These are phyloP conservation scores for Drymonia ruficornis DNA, from an alignment of 2,888 invertebrate genomes.

Conservation along the genomic window DNA sequence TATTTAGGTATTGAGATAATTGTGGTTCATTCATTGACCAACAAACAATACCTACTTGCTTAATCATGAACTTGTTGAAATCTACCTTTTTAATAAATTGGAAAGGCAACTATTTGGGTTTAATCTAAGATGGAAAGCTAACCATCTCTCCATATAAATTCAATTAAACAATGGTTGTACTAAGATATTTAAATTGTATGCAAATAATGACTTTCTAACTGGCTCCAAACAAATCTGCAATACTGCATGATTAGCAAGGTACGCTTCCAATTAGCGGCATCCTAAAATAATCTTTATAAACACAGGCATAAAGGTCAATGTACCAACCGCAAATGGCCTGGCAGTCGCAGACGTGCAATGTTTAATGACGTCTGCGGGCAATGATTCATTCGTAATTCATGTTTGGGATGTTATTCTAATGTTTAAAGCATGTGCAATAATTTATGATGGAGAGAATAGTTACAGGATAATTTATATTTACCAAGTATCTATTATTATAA, in stretches of 20 bases:
- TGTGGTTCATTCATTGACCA: no score
- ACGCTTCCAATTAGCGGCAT: slow-evolving; percentile 2
- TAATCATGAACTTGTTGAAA: no score
- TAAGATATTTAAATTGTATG: slow-evolving; percentile 3
- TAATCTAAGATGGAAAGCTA: not conserved
- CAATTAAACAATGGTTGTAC: not conserved
- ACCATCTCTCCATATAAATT: not conserved
- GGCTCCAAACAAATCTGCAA: not conserved
- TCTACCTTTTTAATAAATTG: no score
- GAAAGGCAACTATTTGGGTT: no score
- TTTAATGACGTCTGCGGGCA: slow-evolving; percentile 16
- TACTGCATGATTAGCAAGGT: not conserved
- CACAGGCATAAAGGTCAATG: slow-evolving; percentile 31
- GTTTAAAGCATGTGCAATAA: not conserved
- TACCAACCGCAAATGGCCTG: slow-evolving; percentile 26
- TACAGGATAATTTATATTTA: no score
- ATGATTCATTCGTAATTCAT: slow-evolving; percentile 40
- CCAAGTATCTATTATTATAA: no score
- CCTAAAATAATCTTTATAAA: slow-evolving; percentile 20
- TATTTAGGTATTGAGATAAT: no score
- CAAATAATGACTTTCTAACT: slow-evolving; percentile 7
- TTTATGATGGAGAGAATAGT: not conserved
- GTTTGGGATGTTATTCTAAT: slow-evolving; percentile 23
- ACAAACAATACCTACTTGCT: no score
- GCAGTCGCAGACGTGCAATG: slow-evolving; percentile 11